Base-by-base conservation (phyloP, 2,888 invertebrate genomes). In the Cataglyphis livida region DNA sequence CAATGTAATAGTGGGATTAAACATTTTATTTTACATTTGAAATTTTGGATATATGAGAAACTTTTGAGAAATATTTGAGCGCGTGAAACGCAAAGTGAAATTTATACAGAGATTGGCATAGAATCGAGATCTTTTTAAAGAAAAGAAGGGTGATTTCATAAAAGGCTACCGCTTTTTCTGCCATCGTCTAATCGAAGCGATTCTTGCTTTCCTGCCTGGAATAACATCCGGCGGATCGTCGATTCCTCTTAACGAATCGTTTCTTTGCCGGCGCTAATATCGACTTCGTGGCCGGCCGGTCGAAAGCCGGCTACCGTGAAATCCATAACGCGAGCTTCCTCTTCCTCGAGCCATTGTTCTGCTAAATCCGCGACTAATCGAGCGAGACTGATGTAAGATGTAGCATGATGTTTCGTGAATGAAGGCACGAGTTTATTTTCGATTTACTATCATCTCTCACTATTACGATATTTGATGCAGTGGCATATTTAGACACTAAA, bases 271-370 rank as follows among this genome's bases (percentile, higher is more conserved):
- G 78, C 73, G 57, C 32, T 57, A 25, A 71, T 71, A 79, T 79
- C 71, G 78, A 57, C 78, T 78, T 44, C 21, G 71, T 21, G 57
- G 44, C 79, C 76, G 66, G 65, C n/a, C 74, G 51, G 62, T 74
- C 61, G 54, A 76, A 68, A 68, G 28, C 28, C 64, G 70, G 88
- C 87, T 87, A 87, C 87, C 87, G 88, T 88, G 87, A 86, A 86
- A 82, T 81, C 73, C 78, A 78, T 76, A 86, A 88, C 74, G 83
- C 81, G 68, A 86, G 89, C 87, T 88, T 87, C 88, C 87, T 89
- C 87, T 88, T 89, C 88, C 87, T 84, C 82, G 85, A 84, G 85
- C 85, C 73, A 88, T 88, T 89, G 88, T 88, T 87, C 87, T 76
- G 61, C 35, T 85, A 79, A 21, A 71, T 71, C 83, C 82, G 85